phyloP scores from a whole-genome alignment of 2,888 invertebrate genomes.

The Synergus japonicus region DNA sequence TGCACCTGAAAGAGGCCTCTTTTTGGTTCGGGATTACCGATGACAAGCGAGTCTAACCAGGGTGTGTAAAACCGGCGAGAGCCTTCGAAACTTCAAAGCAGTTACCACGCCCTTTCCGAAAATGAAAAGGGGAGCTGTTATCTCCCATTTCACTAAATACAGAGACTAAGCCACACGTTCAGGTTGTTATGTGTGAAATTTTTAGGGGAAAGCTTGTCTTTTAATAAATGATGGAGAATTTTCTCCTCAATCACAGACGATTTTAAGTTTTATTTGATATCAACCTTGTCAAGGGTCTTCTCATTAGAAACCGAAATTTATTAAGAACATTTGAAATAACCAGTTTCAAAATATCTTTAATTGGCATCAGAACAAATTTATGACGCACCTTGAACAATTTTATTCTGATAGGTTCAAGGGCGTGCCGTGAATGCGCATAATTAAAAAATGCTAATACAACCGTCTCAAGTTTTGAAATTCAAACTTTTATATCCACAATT shows the following conservation, averaged over 20 bases:
- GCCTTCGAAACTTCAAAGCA: slow-evolving; percentile 24
- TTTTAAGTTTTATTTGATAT: background rate
- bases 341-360: no score
- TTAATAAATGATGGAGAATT: background rate
- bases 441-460: background rate
- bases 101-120: slow-evolving; percentile 1
- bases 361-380: no score
- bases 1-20: slow-evolving; percentile 25
- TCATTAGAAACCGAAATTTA: background rate
- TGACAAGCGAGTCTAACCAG: slow-evolving; percentile 16
- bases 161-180: background rate
- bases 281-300: background rate
- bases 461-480: no score
- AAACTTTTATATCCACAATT: no score
- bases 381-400: no score
- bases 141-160: slow-evolving; percentile 3
- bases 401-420: no score
- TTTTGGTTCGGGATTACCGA: slow-evolving; percentile 28
- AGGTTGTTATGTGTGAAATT: slow-evolving; percentile 6
- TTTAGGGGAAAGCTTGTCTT: background rate
- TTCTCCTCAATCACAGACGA: background rate
- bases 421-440: background rate
- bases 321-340: background rate
- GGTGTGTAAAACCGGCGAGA: slow-evolving; percentile 5
- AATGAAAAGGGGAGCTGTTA: background rate